A percentile compares a stretch with the other conserved stretches of the same genome.
phyloP scores from a whole-genome alignment of 1,140 invertebrate species.

The Orchesella cincta region DNA sequence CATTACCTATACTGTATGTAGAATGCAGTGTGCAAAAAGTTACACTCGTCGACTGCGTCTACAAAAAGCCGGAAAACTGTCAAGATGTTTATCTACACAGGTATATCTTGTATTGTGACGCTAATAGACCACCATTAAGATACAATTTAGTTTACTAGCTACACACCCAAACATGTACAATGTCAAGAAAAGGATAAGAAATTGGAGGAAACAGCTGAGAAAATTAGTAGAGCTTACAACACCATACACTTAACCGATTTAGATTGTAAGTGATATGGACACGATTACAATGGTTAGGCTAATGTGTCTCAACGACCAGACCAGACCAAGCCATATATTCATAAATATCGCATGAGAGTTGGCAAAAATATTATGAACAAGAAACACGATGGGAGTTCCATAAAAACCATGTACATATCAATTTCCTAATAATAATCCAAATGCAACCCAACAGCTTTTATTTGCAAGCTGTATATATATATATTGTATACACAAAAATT shows the following conservation, averaged over 20 bases:
- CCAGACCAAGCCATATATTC: no score
- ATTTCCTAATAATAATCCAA: no score
- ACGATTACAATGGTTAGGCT: background rate
- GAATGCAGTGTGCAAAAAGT: no score
- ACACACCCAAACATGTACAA: background rate
- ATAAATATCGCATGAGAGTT: no score
- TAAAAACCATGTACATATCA: no score
- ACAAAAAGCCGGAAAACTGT: conserved; percentile 12
- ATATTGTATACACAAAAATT: no score
- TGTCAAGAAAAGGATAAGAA: background rate
- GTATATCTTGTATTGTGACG: background rate
- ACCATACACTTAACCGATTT: background rate
- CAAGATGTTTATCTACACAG: background rate
- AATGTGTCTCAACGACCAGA: no score
- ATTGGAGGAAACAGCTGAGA: background rate
- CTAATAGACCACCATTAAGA: background rate
- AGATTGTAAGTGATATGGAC: background rate
- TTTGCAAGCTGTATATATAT: no score
- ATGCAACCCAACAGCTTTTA: no score
- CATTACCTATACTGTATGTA: no score
- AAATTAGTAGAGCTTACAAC: background rate
- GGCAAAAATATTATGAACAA: no score
- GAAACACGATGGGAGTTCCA: background rate
- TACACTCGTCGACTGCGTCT: background rate
- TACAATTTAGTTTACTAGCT: background rate